Base-by-base conservation (phyloP, 2,888 invertebrate species). In the Gastrophysa polygoni region DNA sequence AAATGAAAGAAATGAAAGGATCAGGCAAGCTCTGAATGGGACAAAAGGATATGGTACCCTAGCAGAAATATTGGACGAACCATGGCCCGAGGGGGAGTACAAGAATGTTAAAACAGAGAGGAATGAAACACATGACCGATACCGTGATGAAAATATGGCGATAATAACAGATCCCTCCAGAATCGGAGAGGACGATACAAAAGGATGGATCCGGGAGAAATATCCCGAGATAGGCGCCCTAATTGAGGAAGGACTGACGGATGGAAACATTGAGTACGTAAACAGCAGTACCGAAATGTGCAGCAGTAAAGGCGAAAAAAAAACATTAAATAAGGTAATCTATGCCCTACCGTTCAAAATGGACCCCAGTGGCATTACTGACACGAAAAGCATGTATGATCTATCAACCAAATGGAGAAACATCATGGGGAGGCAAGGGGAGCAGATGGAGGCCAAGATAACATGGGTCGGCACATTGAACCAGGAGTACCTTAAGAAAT, bases 361-460 rank as follows among this genome's bases (percentile, higher is more conserved):
- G 32, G 51, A 51, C 18, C 18, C 51, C 1, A 51, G 7, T 18
- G 52, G 52, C 52, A 34, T 52, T 38, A 52, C 38, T 11, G 52
- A 52, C 5, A 52, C 38, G 38, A 20, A 34, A 52, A 20, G n/a
- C 14, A 2, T 52, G 17, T 52, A 18, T 5, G 34, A 52, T 21
- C 21, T 34, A 38, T 16, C 24, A 18, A 52, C 52, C 3, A 29
- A n/a, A 18, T 52, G 34, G 38, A 52, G 20, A 34, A 20, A 38
- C 6, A 34, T 38, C 52, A 38, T 52, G 52, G 52, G n/a, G 20
- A 11, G n/a, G 38, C 52, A 38, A 34, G 38, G 18, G 10, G 38
- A 18, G 17, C 18, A 52, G 32, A 38, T 14, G 49, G 34, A 32
- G 49, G 51, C 34, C 51, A 51, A 51, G 34, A 34, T 51, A 6